Base-by-base conservation (phyloP, 2,797 vertebrate species). In the Eulemur mongoz region DNA sequence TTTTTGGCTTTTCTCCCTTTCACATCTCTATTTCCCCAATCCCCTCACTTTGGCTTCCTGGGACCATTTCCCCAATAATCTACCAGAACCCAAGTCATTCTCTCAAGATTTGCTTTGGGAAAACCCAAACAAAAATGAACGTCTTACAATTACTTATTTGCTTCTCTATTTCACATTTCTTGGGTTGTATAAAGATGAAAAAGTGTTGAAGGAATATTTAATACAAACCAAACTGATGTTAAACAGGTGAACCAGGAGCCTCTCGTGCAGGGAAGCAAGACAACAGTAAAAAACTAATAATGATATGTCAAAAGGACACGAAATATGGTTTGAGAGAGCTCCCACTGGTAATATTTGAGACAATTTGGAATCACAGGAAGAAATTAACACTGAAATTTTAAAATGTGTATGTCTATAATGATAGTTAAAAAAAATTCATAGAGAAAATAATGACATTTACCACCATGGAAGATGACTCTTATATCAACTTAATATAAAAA, bases 41-140 rank as follows among this genome's bases (percentile, higher is more conserved):
- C 20, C 35, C 69, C 17, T 63, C 43, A n/a, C 32, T 89, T 72
- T 30, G 27, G 38, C 25, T 67, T 93, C 45, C 52, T 94, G 57
- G 48, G n/a, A 94, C 65, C 23, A 88, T 30, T 40, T 91, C 45
- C 15, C 5, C 88, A 93, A 48, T 63, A 75, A 88, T 75, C 40
- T 57, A 61, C 32, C 14, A 30, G 23, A n/a, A 23, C 3, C 32
- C 15, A 61, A 40, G 4, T 69, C 50, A 93, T 40, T 63, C 45
- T 59, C 80, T 78, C 30, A 65, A 32, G 45, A 57, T 67, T 83
- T 82, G n/a, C 35, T 79, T 82, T 52, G 69, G 67, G n/a, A 85
- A 95, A 96, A 70, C 9, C 38, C 84, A 93, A 83, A 67, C 22
- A n/a, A 88, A 93, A 61, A 81, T 76, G 35, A 76, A 57, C 43